Evolutionary conservation across 2,888 invertebrate species (phyloP).

Genomic region (Imbricaverruca yamaguchii): DNA sequence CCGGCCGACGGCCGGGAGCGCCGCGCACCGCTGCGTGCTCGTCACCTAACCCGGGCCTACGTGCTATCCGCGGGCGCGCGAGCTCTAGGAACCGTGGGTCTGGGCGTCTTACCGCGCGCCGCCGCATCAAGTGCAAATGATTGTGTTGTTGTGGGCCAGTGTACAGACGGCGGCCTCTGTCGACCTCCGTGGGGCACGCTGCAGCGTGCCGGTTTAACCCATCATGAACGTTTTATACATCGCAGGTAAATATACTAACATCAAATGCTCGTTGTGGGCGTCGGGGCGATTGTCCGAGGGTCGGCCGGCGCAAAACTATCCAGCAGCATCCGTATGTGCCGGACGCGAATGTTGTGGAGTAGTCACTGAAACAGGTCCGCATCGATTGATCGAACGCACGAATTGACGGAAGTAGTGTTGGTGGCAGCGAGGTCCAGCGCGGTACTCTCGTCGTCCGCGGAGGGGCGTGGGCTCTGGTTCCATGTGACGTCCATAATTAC

Average conservation of each 20-base stretch:
- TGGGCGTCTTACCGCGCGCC: background rate
- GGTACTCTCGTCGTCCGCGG: too few species aligned
- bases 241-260: constrained; percentile 17
- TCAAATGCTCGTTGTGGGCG: background rate
- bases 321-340: too few species aligned
- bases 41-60: background rate
- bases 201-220: background rate
- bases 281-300: too few species aligned
- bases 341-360: too few species aligned
- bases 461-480: too few species aligned
- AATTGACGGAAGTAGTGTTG: too few species aligned
- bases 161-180: background rate
- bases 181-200: background rate
- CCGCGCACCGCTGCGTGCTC: background rate
- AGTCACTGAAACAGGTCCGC: too few species aligned
- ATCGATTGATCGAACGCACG: too few species aligned
- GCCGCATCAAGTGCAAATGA: constrained; percentile 2
- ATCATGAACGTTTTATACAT: constrained; percentile 20
- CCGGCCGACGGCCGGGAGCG: background rate
- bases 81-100: background rate
- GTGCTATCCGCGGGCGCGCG: background rate
- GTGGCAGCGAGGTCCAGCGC: too few species aligned
- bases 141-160: background rate
- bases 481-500: too few species aligned
- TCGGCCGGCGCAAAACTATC: too few species aligned